Evolutionary conservation across 2,888 invertebrate genomes (phyloP), one percentile per base, ranked within the genome.

Genomic region (Callosobruchus maculatus): DNA sequence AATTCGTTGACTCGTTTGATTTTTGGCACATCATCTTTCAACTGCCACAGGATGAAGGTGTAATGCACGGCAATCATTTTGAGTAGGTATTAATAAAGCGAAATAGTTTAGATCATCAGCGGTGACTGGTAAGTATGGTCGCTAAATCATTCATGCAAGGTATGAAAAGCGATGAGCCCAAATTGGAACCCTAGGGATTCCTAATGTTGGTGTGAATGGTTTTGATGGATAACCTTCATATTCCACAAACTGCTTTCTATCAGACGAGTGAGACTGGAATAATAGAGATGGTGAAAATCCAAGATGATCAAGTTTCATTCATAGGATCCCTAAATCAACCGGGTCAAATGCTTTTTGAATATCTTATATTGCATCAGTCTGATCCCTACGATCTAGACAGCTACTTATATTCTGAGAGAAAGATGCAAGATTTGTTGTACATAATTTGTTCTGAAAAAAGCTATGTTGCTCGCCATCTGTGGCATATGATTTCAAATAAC

Each of bases 311-410:
- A 72, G 18, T 69, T 69, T 68, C 5, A n/a, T 20, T 18, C 26
- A n/a, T 9, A 70, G 69, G 21, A 72, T 72, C n/a, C 67, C 7
- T 2, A 72, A 22, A 67, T 72, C 72, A 22, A 72, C 67, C 21
- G 67, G 75, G 74, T 80, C 78, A 76, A 80, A 81, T 1, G 77
- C 78, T 68, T 80, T 79, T 66, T 74, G 69, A 69, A 80, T 75
- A 69, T 80, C 80, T 18, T 77, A 78, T 70, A 78, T 72, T 2
- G 75, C 74, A 68, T 78, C 78, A 30, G 77, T 76, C 72, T 79
- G 78, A 20, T 26, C 67, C 20, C 68, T 70, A 20, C 68, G 31
- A 22, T 77, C 74, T 30, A 76, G 30, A 13, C 72, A 73, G n/a
- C 73, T 31, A 9, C 74, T 72, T 0, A 80, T 72, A 31, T 72